Conservation (phyloP, 92 coral and sea anemone species). For the Epizoanthus ramosus region DNA sequence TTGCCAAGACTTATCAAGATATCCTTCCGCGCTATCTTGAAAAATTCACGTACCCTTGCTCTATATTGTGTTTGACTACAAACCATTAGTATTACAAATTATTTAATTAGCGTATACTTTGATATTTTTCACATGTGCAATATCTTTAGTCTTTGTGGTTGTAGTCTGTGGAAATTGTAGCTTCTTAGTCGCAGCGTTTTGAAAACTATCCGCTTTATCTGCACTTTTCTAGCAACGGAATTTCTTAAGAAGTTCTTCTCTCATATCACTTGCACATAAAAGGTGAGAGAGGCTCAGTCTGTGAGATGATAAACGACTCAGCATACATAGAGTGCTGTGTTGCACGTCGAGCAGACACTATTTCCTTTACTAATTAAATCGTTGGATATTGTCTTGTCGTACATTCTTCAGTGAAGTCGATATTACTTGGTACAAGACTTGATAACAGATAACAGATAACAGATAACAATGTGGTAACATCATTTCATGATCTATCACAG, state of each 20-base stretch:
- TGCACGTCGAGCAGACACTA: not conserved
- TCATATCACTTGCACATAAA: not conserved
- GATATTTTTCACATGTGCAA: not conserved
- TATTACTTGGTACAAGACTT: slow-evolving; percentile 1
- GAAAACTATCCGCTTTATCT: not conserved
- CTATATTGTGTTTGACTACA: slow-evolving; percentile 17
- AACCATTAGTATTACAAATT: slow-evolving; percentile 26
- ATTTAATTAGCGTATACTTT: slow-evolving; percentile 22
- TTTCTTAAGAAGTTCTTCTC: too few relatives aligned
- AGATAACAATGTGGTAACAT: not conserved
- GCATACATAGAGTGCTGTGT: not conserved
- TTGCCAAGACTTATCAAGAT: not conserved
- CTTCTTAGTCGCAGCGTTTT: not conserved
- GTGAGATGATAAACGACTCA: too few relatives aligned
- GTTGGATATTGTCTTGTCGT: slow-evolving; percentile 24
- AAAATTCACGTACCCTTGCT: slow-evolving; percentile 17
- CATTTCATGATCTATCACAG: not conserved
- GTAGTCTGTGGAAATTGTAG: not conserved
- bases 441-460: not conserved
- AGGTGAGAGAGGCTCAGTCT: not conserved
- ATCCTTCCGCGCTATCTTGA: not conserved
- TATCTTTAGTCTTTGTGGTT: not conserved
- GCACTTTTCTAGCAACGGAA: not conserved
- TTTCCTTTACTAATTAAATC: slow-evolving; percentile 43
- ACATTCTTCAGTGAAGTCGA: not conserved